Percentiles rank a stretch among this genome's conserved stretches.
These are phyloP conservation scores for Catocala sponsa DNA, from an alignment of 2,888 invertebrate species.

Conservation along the genomic window DNA sequence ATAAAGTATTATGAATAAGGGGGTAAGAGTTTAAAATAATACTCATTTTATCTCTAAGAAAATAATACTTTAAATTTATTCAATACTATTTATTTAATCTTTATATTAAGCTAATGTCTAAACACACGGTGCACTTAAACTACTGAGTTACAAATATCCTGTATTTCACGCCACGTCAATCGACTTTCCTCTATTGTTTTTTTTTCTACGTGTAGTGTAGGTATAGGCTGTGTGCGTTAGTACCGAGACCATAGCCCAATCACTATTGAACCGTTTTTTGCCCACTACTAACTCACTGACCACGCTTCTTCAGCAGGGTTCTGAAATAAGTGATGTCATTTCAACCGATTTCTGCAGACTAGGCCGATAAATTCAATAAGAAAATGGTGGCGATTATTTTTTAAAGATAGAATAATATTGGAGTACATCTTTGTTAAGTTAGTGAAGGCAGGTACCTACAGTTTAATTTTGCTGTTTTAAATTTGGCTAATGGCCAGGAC, in stretches of 20 bases:
- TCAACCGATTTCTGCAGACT: slow-evolving; percentile 31
- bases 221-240: slow-evolving; percentile 45
- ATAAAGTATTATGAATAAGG: too few relatives aligned
- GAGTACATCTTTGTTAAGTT: slow-evolving; percentile 6
- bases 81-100: too few relatives aligned
- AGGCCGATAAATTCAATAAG: slow-evolving; percentile 26
- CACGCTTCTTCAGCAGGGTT: slow-evolving; percentile 39
- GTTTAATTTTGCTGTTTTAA: slow-evolving; percentile 16
- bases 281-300: slow-evolving; percentile 14
- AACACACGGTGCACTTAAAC: slow-evolving; percentile 12
- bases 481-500: slow-evolving; percentile 37
- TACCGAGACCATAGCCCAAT: slow-evolving; percentile 47
- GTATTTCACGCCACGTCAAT: slow-evolving; percentile 60
- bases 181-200: slow-evolving; percentile 75
- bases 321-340: slow-evolving; percentile 54
- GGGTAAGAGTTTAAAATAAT: too few relatives aligned
- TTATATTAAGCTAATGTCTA: neutral
- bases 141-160: slow-evolving; percentile 39
- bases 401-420: slow-evolving; percentile 1
- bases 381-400: slow-evolving; percentile 15
- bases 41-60: too few relatives aligned
- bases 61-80: too few relatives aligned
- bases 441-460: slow-evolving; percentile 7
- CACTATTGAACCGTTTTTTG: slow-evolving; percentile 43
- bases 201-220: slow-evolving; percentile 51